Conservation (phyloP, 2,797 vertebrate genomes). For the Naso thynnoides region DNA sequence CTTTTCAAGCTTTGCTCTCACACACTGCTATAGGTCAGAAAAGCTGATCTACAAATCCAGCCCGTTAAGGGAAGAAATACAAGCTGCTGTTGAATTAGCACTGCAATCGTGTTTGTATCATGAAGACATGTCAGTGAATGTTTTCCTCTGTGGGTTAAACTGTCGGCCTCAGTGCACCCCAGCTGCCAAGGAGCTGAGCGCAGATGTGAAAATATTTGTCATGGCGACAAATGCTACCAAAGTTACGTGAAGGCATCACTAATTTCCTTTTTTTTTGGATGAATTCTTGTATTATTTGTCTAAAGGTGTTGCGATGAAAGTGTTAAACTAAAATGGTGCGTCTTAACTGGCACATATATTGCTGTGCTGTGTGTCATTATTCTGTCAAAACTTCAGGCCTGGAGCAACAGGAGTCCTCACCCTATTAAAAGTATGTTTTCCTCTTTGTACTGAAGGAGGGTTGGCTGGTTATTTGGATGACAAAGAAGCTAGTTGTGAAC, state of each 20-base stretch:
- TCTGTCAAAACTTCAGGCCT: not conserved
- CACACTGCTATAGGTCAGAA: slow-evolving; percentile 42
- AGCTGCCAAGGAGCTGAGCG: slow-evolving; percentile 49
- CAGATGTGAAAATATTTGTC: slow-evolving; percentile 40
- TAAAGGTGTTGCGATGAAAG: not conserved
- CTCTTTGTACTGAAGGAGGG: too few relatives aligned
- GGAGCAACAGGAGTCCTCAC: not conserved
- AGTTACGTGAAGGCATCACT: not conserved
- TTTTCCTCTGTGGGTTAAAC: slow-evolving; percentile 57
- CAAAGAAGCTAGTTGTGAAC: too few relatives aligned
- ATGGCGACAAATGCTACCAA: slow-evolving; percentile 30
- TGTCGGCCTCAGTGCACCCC: slow-evolving; percentile 40
- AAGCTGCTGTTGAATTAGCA: slow-evolving; percentile 67
- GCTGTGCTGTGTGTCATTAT: slow-evolving; percentile 15
- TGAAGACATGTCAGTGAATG: slow-evolving; percentile 55
- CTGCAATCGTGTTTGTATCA: slow-evolving; percentile 63
- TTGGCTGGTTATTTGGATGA: too few relatives aligned
- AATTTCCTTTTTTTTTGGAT: not conserved
- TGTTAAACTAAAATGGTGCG: not conserved
- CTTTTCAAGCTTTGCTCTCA: slow-evolving; percentile 57
- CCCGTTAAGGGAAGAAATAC: slow-evolving; percentile 72
- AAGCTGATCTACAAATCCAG: slow-evolving; percentile 66
- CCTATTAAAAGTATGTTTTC: too few relatives aligned
- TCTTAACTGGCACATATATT: slow-evolving; percentile 21
- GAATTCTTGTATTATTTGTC: not conserved